A percentile compares a stretch with the other conserved stretches of the same genome.
These are phyloP conservation scores for Aphidoletes aphidimyza DNA, from an alignment of 2,888 invertebrate genomes.

Conservation along the genomic window DNA sequence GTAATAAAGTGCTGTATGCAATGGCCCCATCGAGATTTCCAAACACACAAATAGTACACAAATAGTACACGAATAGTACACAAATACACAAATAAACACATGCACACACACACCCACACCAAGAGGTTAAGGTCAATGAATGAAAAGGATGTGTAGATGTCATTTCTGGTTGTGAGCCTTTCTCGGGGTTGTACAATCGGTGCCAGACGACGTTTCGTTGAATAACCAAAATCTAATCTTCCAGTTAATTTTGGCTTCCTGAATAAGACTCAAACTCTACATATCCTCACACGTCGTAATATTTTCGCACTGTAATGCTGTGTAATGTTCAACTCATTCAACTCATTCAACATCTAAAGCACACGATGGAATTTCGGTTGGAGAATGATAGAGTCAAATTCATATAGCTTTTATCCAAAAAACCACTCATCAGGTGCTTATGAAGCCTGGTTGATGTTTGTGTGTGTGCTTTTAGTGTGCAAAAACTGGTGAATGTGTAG, in stretches of 20 bases:
- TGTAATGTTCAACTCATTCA: too few relatives aligned
- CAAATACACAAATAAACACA: too few relatives aligned
- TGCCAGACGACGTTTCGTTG: not conserved
- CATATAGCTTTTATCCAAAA: not conserved
- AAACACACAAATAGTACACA: not conserved
- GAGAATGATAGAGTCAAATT: too few relatives aligned
- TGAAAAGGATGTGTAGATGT: constrained; percentile 32
- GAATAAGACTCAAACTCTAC: not conserved
- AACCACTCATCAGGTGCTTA: constrained; percentile 49
- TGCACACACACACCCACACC: too few relatives aligned
- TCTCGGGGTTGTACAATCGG: too few relatives aligned
- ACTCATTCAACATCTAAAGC: too few relatives aligned
- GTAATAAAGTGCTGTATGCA: not conserved
- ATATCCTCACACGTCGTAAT: too few relatives aligned
- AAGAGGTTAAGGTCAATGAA: constrained; percentile 45
- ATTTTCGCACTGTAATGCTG: too few relatives aligned
- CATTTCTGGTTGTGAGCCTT: constrained; percentile 24
- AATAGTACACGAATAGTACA: too few relatives aligned
- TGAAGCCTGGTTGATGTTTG: not conserved
- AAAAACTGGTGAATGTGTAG: not conserved
- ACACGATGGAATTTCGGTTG: too few relatives aligned
- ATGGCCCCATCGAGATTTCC: not conserved
- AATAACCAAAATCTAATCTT: not conserved
- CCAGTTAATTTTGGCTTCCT: constrained; percentile 28
- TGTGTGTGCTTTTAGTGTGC: not conserved